Percentiles rank a stretch among this genome's conserved stretches.
Evolutionary conservation across 2,113 vertebrate genomes (phyloP).

Genomic region (Melanerpes formicivorus): DNA sequence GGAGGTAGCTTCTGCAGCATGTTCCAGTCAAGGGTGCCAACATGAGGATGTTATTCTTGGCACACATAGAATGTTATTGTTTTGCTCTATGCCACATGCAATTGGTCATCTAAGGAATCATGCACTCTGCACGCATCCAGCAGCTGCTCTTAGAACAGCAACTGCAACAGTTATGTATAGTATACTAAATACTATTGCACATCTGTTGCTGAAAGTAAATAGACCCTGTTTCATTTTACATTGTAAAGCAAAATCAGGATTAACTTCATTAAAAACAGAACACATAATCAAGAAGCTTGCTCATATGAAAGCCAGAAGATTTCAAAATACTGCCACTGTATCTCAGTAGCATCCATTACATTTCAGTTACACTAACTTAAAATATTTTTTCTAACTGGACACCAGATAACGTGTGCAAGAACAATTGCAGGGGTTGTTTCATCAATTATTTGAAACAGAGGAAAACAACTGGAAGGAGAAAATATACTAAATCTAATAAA

Average conservation of each 20-base stretch:
- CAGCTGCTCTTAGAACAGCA: no score
- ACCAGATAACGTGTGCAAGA: neutral
- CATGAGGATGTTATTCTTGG: no score
- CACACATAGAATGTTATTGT: no score
- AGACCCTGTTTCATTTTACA: neutral
- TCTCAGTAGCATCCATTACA: neutral
- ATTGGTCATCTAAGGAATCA: no score
- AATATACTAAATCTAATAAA: neutral
- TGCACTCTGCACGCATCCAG: no score
- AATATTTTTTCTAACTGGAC: neutral
- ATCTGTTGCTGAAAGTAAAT: neutral
- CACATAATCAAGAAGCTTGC: neutral
- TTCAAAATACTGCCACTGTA: neutral
- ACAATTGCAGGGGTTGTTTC: neutral
- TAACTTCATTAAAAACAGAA: neutral
- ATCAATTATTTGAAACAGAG: neutral
- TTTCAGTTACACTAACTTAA: neutral
- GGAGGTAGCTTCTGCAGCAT: no score
- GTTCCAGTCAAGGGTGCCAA: no score
- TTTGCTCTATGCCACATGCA: no score
- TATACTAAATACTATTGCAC: neutral
- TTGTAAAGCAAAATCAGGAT: neutral
- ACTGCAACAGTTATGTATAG: no score
- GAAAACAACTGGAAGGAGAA: neutral
- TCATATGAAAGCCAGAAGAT: neutral